Base-by-base conservation (phyloP, 2,888 invertebrate genomes). In the Drosophila mercatorum region DNA sequence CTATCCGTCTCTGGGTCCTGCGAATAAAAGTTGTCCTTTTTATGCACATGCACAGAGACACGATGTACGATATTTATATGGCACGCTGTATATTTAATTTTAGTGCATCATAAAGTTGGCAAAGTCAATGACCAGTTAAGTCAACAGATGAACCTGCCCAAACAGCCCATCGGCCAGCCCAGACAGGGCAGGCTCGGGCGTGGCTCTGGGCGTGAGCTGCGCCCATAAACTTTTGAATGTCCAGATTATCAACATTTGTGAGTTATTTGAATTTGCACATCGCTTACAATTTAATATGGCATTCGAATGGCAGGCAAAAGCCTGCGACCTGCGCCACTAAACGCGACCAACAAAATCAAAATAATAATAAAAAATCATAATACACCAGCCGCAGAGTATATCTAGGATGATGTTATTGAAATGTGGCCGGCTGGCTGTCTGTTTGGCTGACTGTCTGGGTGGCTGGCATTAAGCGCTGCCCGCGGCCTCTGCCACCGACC, bases 91-190 rank as follows among this genome's bases (percentile, higher is more conserved):
- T 79, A 68, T 74, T 78, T 84, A 77, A 84, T 89, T 84, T 81
- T 83, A 84, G 84, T 89, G 88, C 88, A 73, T 75, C 79, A 75
- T 81, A 86, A 88, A 88, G 86, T 88, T 89, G 79, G 64, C 41
- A 69, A 82, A 89, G 86, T 86, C 86, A 86, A 89, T 81, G 86
- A 88, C 88, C 86, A 89, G 88, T 88, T 89, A 85, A 86, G 83
- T 83, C 83, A 88, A 78, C 89, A 83, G 67, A 68, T 46, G 46
- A 66, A 58, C 66, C 66, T 17, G 31, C 47, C 44, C 44, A 34
- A 5, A 3, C 47, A 47, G 28, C 31, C 52, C 12, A 7, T 12
- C 52, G 22, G 22, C 22, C 22, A 22, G 22, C 22, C 22, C 22
- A 22, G 22, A 2, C 22, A n/a, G 10, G 56, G 26, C 40, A 34